Percentiles rank a stretch among this genome's conserved stretches.
Conservation (phyloP, 2,888 invertebrate species). For the Agapostemon virescens region DNA sequence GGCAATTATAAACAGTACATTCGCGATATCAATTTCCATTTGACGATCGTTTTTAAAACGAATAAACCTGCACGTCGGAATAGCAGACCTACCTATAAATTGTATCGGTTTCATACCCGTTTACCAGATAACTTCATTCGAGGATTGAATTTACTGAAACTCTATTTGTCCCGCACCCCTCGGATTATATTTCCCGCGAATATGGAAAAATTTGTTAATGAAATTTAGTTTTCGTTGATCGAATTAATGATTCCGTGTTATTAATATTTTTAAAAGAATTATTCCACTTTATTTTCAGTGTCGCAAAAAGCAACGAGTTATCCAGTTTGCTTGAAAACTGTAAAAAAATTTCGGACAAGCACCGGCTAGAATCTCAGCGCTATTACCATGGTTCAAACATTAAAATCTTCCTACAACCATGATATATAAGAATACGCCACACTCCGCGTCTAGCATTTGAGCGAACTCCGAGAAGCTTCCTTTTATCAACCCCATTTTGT, state of each 20-base stretch:
- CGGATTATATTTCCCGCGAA: not conserved
- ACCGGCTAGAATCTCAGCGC: no score
- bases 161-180: not conserved
- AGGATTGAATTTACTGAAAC: not conserved
- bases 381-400: no score
- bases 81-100: not conserved
- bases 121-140: constrained; percentile 6
- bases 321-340: no score
- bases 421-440: no score
- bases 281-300: no score
- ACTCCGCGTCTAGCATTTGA: no score
- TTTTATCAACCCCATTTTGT: no score
- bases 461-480: no score
- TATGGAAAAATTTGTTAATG: not conserved
- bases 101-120: not conserved
- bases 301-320: no score
- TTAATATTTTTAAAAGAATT: not conserved
- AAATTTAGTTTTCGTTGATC: not conserved
- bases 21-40: constrained; percentile 24
- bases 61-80: constrained; percentile 14
- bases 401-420: no score
- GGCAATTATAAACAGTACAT: constrained; percentile 22
- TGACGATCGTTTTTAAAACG: constrained; percentile 25
- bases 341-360: no score
- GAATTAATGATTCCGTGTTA: not conserved